These are phyloP conservation scores for Aphidius gifuensis DNA, from an alignment of 1,140 invertebrate genomes.

Conservation along the genomic window DNA sequence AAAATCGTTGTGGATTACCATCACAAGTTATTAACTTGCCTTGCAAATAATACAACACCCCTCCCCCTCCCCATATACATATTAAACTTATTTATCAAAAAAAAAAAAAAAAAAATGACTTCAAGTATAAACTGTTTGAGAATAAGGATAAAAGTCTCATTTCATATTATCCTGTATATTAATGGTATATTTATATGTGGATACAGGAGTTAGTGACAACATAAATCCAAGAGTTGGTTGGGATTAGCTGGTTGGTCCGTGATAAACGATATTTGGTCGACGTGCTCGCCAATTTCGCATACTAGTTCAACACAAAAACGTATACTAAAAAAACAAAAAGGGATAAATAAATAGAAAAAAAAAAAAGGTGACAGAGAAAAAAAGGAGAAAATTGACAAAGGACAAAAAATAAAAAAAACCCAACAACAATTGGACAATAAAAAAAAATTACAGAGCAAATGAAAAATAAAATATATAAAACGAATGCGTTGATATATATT, in stretches of 20 bases:
- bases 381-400: background rate
- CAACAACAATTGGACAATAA: too few relatives aligned
- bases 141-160: too few relatives aligned
- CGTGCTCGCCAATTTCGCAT: slow-evolving; percentile 16
- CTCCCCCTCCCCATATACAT: too few relatives aligned
- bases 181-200: too few relatives aligned
- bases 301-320: slow-evolving; percentile 2
- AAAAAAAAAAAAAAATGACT: too few relatives aligned
- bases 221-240: slow-evolving; percentile 23
- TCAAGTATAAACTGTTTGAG: too few relatives aligned
- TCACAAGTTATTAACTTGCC: too few relatives aligned
- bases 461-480: background rate
- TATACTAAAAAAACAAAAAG: slow-evolving; percentile 1
- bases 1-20: too few relatives aligned
- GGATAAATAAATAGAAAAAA: background rate
- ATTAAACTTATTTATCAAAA: slow-evolving; percentile 2
- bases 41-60: background rate
- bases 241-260: slow-evolving; percentile 22
- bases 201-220: slow-evolving; percentile 23
- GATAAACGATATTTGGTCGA: slow-evolving; percentile 26
- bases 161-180: too few relatives aligned
- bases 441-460: background rate
- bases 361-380: background rate
- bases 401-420: background rate
- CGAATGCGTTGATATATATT: background rate